Conservation (phyloP, 2,797 vertebrate genomes). For the Rhinoraja longicauda region DNA sequence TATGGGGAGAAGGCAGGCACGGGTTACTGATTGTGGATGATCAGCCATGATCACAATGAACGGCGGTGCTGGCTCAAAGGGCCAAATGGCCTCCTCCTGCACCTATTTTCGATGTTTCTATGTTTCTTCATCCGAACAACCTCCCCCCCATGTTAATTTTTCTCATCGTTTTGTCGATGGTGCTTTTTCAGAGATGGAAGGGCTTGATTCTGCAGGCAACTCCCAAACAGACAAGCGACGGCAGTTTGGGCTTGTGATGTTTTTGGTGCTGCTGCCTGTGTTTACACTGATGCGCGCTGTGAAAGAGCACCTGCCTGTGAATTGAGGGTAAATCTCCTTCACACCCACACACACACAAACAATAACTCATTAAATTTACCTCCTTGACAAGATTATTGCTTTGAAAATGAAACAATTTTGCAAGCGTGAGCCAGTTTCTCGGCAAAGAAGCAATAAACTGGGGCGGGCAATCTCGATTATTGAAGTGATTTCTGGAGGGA, state of each 20-base stretch:
- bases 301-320: neutral
- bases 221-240: neutral
- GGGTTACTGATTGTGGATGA: too few relatives aligned
- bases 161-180: too few relatives aligned
- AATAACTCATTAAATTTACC: neutral
- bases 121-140: too few relatives aligned
- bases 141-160: too few relatives aligned
- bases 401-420: neutral
- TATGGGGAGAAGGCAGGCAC: too few relatives aligned
- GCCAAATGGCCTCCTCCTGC: too few relatives aligned
- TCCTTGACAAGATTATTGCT: neutral
- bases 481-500: neutral
- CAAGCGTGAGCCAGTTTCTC: neutral
- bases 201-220: neutral
- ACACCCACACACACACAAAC: neutral
- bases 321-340: neutral
- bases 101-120: too few relatives aligned
- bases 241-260: constrained; percentile 20
- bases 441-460: too few relatives aligned
- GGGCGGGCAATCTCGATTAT: neutral
- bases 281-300: neutral
- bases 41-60: too few relatives aligned
- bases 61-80: too few relatives aligned
- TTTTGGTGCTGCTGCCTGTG: neutral
- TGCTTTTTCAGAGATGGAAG: too few relatives aligned